phyloP scores from a whole-genome alignment of 2,113 vertebrate genomes.

The Calyptomena viridis region DNA sequence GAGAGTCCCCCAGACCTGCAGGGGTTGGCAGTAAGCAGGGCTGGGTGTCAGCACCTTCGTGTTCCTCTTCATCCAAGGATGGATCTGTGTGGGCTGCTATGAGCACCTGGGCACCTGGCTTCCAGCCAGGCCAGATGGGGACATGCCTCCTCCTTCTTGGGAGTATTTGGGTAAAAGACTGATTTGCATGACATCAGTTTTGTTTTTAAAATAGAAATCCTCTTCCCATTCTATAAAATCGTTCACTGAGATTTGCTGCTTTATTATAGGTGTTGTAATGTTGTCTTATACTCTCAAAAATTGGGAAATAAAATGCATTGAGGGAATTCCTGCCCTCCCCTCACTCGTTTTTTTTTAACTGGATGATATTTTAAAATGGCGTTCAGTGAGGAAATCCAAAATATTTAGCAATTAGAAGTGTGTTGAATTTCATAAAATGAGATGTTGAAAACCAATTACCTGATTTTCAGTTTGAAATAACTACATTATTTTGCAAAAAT shows the following conservation, averaged over 20 bases:
- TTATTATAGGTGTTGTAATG: not conserved
- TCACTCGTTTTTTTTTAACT: not conserved
- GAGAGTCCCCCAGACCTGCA: not conserved
- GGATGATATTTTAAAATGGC: not conserved
- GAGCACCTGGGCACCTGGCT: not conserved
- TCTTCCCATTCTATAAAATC: not conserved
- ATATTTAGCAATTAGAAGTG: not conserved
- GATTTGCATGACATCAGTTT: not conserved
- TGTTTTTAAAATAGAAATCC: not conserved
- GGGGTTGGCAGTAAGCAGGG: accelerated
- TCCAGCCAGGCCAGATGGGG: not conserved
- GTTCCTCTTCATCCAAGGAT: accelerated
- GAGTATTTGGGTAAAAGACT: accelerated
- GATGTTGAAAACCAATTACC: not conserved
- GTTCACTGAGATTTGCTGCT: not conserved
- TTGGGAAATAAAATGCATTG: not conserved
- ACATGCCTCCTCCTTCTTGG: accelerated
- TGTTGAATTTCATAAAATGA: not conserved
- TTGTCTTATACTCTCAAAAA: not conserved
- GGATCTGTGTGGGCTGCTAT: not conserved
- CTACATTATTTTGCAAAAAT: not conserved
- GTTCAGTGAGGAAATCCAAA: not conserved
- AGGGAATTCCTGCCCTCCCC: not conserved
- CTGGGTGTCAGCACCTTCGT: accelerated
- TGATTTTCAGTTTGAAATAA: not conserved